These are phyloP conservation scores for Helicoverpa zea DNA, from an alignment of 1,140 invertebrate species.

Conservation along the genomic window DNA sequence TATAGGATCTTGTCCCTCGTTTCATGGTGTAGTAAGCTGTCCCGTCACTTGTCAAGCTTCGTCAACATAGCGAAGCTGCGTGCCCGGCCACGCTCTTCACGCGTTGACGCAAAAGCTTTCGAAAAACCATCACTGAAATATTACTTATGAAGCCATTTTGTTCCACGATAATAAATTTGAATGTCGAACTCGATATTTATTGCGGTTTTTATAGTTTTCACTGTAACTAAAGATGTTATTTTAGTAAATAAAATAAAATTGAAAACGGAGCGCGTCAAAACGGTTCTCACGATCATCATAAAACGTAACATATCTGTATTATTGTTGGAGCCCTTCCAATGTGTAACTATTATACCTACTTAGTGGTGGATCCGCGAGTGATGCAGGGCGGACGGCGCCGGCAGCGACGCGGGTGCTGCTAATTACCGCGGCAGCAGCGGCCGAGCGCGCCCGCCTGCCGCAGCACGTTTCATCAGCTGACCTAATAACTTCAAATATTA, in stretches of 20 bases:
- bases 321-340: conserved; percentile 72
- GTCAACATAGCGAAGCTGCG: background rate
- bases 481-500: conserved; percentile 81
- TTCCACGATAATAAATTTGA: conserved; percentile 56
- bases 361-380: conserved; percentile 49
- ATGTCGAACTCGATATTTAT: conserved; percentile 73
- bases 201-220: conserved; percentile 66
- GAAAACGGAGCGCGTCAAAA: conserved; percentile 43
- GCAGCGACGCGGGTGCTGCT: background rate
- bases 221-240: conserved; percentile 73
- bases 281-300: conserved; percentile 64
- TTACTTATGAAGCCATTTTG: conserved; percentile 34
- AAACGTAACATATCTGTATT: conserved; percentile 65
- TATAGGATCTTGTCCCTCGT: conserved; percentile 4
- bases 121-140: conserved; percentile 59
- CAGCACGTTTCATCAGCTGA: conserved; percentile 72
- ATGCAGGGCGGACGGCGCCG: conserved; percentile 12
- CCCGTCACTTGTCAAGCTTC: conserved; percentile 22
- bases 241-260: conserved; percentile 75
- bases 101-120: conserved; percentile 37
- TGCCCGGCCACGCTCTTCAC: conserved; percentile 24
- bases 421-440: conserved; percentile 19
- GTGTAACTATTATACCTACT: conserved; percentile 58
- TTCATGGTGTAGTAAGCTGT: conserved; percentile 20
- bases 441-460: conserved; percentile 36